Conservation (phyloP, 2,797 vertebrate species). For the Rhinatrema bivittatum region DNA sequence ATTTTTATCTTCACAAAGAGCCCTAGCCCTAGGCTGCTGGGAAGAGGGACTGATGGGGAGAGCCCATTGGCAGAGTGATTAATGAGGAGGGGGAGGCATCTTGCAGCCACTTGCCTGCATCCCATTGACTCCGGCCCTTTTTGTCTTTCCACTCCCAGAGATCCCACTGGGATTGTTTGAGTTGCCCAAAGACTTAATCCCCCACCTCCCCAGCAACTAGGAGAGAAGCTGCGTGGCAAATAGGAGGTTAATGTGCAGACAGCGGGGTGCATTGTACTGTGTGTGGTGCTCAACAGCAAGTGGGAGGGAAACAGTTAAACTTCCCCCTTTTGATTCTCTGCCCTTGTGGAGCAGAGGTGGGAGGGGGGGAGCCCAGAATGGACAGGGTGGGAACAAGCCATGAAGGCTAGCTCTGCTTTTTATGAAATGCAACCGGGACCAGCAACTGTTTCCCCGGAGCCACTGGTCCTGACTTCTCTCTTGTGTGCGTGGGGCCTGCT, state of each 20-base stretch:
- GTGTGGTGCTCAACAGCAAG: constrained; percentile 23
- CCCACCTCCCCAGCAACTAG: too few relatives aligned
- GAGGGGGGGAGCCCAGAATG: constrained; percentile 21
- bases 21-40: too few relatives aligned
- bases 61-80: constrained; percentile 2
- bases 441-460: too few relatives aligned
- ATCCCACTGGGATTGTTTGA: constrained; percentile 19
- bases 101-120: constrained; percentile 5
- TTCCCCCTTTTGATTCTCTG: constrained; percentile 29
- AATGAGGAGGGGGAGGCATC: neutral
- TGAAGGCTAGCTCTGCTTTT: constrained; percentile 51
- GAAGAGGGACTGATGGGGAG: too few relatives aligned
- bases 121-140: constrained; percentile 22
- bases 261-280: constrained; percentile 30
- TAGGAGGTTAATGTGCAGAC: constrained; percentile 27
- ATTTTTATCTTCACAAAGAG: too few relatives aligned
- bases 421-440: constrained; percentile 63
- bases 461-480: too few relatives aligned
- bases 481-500: too few relatives aligned
- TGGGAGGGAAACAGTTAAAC: constrained; percentile 49
- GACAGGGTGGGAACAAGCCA: constrained; percentile 30
- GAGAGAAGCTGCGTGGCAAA: constrained; percentile 33
- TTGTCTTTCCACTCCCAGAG: constrained; percentile 6
- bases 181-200: constrained; percentile 35
- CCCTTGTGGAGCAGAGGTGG: neutral